Evolutionary conservation across 1,140 invertebrate genomes (phyloP).

Genomic region (Phymastichus coffea): DNA sequence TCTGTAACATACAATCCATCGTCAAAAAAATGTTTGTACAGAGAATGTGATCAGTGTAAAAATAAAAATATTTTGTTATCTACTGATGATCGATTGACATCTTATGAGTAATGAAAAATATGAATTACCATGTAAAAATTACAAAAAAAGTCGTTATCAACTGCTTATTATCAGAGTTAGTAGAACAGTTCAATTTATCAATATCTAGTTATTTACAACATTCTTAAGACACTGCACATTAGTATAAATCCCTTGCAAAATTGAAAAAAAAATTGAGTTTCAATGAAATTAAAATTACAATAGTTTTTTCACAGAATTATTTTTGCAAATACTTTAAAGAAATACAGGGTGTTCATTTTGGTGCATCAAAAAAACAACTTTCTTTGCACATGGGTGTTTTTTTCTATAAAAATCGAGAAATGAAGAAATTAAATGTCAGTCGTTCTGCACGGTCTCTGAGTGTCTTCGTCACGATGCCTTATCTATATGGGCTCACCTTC

Average conservation of each 20-base stretch:
- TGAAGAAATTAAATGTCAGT: constrained; percentile 22
- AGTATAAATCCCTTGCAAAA: too few relatives aligned
- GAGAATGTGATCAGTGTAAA: constrained; percentile 4
- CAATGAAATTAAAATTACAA: constrained; percentile 7
- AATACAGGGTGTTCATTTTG: constrained; percentile 20
- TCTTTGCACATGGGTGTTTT: constrained; percentile 17
- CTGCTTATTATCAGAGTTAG: constrained; percentile 1
- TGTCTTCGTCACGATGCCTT: background rate
- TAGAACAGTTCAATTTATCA: constrained; percentile 34
- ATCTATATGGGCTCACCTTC: background rate
- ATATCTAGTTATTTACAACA: constrained; percentile 31
- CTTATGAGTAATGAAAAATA: background rate
- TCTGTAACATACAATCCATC: background rate
- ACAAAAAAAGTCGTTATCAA: constrained; percentile 8
- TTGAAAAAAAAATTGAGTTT: constrained; percentile 2
- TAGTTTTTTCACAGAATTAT: constrained; percentile 24
- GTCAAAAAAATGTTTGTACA: constrained; percentile 5
- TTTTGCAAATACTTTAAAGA: constrained; percentile 14
- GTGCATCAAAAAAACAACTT: constrained; percentile 20
- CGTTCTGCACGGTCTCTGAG: constrained; percentile 5
- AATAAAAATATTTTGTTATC: background rate
- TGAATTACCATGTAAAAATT: constrained; percentile 10
- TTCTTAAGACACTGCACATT: too few relatives aligned
- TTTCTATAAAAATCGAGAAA: constrained; percentile 7
- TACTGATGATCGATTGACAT: too few relatives aligned